A percentile compares a stretch with the other conserved stretches of the same genome.
Evolutionary conservation across 1,140 invertebrate genomes (phyloP).

Genomic region (Nephila pilipes): DNA sequence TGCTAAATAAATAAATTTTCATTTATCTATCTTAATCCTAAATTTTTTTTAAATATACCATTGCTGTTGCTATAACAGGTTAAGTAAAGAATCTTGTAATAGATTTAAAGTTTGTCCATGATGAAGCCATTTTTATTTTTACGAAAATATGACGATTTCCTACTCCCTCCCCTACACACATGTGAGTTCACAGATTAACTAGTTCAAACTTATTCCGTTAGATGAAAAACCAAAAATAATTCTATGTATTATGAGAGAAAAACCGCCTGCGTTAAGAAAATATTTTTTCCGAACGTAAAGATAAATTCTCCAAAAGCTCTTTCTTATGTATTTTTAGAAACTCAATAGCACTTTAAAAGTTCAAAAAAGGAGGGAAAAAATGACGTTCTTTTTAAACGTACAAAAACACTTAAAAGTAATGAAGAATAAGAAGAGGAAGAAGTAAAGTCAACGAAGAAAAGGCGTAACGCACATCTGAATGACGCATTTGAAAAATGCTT

Average conservation of each 20-base stretch:
- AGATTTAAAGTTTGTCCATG: too few relatives aligned
- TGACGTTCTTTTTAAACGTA: neutral
- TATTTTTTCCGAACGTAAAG: neutral
- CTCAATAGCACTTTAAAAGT: neutral
- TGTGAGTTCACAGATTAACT: too few relatives aligned
- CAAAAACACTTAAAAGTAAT: neutral
- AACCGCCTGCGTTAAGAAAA: neutral
- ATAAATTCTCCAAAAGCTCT: neutral
- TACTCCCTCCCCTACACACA: too few relatives aligned
- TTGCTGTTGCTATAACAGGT: too few relatives aligned
- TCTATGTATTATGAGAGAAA: neutral
- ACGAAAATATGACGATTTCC: too few relatives aligned
- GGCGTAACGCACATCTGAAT: conserved; percentile 15
- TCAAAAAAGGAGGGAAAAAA: neutral
- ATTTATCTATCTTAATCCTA: too few relatives aligned
- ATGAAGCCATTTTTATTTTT: too few relatives aligned
- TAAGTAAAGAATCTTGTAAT: too few relatives aligned
- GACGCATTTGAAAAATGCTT: neutral
- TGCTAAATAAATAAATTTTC: too few relatives aligned
- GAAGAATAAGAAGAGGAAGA: neutral
- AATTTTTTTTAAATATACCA: too few relatives aligned
- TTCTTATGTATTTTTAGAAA: neutral
- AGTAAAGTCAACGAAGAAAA: neutral
- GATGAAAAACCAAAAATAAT: too few relatives aligned
- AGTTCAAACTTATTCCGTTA: too few relatives aligned